Conservation (phyloP, 64 coral and sea anemone genomes). For the Porites lutea region DNA sequence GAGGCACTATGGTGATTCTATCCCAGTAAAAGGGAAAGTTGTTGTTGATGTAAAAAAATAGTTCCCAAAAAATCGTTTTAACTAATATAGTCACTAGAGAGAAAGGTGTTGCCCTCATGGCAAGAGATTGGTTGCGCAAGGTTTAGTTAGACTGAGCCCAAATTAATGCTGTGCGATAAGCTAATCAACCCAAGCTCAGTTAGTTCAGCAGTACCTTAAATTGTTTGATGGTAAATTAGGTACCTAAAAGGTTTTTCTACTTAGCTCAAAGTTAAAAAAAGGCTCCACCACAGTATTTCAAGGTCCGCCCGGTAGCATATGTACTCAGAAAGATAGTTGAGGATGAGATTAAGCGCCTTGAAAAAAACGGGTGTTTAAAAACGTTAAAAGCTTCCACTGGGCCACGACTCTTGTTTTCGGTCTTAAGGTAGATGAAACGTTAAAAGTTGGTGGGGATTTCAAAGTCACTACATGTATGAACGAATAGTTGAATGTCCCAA, state of each 20-base stretch:
- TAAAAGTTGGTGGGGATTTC: conserved; percentile 32
- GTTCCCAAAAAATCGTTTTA: not conserved
- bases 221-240: conserved; percentile 57
- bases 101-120: not conserved
- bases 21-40: not conserved
- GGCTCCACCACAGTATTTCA: conserved; percentile 53
- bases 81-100: conserved; percentile 3
- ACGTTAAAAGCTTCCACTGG: conserved; percentile 23
- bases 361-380: conserved; percentile 21
- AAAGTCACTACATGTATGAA: not conserved
- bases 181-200: not conserved
- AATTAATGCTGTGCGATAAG: not conserved
- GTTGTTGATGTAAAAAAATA: not conserved
- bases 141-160: conserved; percentile 1
- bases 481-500: conserved; percentile 4
- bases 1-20: conserved; percentile 13
- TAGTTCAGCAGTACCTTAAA: not conserved
- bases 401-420: conserved; percentile 33
- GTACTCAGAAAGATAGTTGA: conserved; percentile 25
- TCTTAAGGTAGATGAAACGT: conserved; percentile 18
- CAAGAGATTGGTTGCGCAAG: conserved; percentile 6
- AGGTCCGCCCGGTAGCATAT: conserved; percentile 14
- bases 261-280: conserved; percentile 14
- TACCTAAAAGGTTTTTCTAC: conserved; percentile 31
- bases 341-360: not conserved